phyloP scores from a whole-genome alignment of 2,113 vertebrate genomes.

The Nibea coibor region DNA sequence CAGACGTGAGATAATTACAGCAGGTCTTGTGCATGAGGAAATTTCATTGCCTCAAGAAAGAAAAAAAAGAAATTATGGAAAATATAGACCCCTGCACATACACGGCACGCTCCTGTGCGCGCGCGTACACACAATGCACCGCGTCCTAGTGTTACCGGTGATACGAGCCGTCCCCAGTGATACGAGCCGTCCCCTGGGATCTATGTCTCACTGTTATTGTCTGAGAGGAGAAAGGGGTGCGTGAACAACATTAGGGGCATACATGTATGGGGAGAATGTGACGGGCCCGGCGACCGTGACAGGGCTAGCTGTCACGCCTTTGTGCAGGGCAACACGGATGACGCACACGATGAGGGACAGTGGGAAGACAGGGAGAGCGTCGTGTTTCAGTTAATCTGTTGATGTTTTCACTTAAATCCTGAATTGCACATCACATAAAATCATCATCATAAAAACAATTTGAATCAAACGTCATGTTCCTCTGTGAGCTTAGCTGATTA shows the following conservation, averaged over 20 bases:
- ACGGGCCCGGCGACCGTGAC: neutral
- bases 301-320: neutral
- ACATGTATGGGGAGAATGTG: constrained; percentile 15
- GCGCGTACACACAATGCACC: neutral
- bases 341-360: constrained; percentile 22
- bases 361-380: neutral
- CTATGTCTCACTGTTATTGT: constrained; percentile 37
- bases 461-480: neutral
- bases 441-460: neutral
- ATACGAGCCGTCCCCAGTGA: constrained; percentile 29
- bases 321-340: constrained; percentile 40
- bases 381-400: neutral
- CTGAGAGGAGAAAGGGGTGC: constrained; percentile 10
- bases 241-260: constrained; percentile 19
- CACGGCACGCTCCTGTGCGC: neutral
- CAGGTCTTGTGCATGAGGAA: neutral
- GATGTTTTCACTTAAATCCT: constrained; percentile 2
- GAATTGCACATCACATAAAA: neutral
- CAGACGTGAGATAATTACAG: constrained; percentile 15
- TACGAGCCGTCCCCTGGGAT: constrained; percentile 11
- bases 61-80: neutral
- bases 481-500: neutral
- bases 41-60: constrained; percentile 1
- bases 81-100: neutral
- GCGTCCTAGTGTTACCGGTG: neutral